Evolutionary conservation across 2,113 vertebrate genomes (phyloP), one percentile per base, ranked within the genome.

Genomic region (Hemiprocne comata): DNA sequence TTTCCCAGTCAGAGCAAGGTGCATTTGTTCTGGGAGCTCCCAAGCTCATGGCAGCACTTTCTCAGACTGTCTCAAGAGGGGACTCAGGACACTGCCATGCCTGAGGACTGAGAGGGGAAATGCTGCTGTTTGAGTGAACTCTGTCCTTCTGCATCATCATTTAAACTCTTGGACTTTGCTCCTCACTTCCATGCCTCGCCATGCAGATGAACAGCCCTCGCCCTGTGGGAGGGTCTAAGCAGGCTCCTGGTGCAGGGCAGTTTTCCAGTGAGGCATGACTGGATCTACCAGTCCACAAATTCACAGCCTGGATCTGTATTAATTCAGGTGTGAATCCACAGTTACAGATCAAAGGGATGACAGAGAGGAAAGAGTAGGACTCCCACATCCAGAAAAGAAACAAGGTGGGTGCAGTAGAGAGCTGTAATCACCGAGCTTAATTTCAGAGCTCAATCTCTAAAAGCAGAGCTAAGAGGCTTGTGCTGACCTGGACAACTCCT

Each of bases 171-270:
- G 58, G 76, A 74, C 55, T 75, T 85, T 72, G 31, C 25, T 74
- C 36, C 34, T 83, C n/a, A 19, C 17, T 46, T 71, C 33, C 53
- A 34, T 6, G 12, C 20, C 38, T 46, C 4, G 5, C 60, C 26
- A 19, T 0, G 0, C 1, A 5, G 36, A 29, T 2, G 2, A 75
- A 61, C 12, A 61, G 57, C 33, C 66, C 18, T 40, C 40, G 31
- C 25, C 57, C 40, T 0, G 0, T 26, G 24, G 31, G 2, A 10
- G 31, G 29, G 7, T 58, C 29, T 26, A 31, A 82, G 48, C 38
- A 75, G 64, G 44, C 18, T 84, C 20, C 66, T 1, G 1, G 36
- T 28, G 18, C 36, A 44, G 87, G 42, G 19, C 19, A 67, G 11
- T 42, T 51, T 72, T 65, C 38, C 71, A 57, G 44, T 8, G 2